Percentiles rank a stretch among this genome's conserved stretches.
Conservation (phyloP, 30 jellyfish, hydroid and myxozoan genomes). For the Cassiopea xamachana region DNA sequence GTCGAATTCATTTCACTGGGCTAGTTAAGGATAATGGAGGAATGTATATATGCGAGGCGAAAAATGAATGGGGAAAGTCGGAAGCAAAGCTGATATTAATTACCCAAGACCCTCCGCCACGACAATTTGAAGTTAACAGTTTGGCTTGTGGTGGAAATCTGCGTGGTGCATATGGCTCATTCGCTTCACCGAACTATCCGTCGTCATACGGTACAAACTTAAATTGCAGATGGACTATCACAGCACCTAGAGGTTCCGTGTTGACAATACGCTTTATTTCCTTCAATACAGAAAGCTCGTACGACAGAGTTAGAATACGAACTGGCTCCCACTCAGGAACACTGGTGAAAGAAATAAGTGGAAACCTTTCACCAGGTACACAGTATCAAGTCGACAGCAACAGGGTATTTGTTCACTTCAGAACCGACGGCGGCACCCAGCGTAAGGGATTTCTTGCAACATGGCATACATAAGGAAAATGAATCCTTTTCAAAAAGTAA, state of each 20-base stretch:
- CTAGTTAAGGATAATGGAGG: constrained; percentile 35
- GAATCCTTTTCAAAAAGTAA: background rate
- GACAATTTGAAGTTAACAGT: background rate
- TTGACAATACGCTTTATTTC: background rate
- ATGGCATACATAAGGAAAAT: background rate
- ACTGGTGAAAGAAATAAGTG: background rate
- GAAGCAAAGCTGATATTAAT: constrained; percentile 1
- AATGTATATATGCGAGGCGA: constrained; percentile 65
- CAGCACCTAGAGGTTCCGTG: background rate
- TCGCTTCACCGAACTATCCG: background rate
- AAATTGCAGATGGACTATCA: background rate
- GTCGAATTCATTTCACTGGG: constrained; percentile 8
- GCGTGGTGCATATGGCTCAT: background rate
- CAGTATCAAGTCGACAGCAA: background rate
- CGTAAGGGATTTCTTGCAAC: background rate
- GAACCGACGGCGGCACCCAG: background rate
- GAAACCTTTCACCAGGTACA: background rate
- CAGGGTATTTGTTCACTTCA: background rate
- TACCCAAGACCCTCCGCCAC: background rate
- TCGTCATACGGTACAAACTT: background rate
- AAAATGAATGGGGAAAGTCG: constrained; percentile 23
- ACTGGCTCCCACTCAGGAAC: background rate
- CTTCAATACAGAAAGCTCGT: background rate
- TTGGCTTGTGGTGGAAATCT: background rate
- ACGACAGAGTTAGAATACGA: background rate